Evolutionary conservation across 2,113 vertebrate genomes (phyloP).

Genomic region (Chaetodon auriga): DNA sequence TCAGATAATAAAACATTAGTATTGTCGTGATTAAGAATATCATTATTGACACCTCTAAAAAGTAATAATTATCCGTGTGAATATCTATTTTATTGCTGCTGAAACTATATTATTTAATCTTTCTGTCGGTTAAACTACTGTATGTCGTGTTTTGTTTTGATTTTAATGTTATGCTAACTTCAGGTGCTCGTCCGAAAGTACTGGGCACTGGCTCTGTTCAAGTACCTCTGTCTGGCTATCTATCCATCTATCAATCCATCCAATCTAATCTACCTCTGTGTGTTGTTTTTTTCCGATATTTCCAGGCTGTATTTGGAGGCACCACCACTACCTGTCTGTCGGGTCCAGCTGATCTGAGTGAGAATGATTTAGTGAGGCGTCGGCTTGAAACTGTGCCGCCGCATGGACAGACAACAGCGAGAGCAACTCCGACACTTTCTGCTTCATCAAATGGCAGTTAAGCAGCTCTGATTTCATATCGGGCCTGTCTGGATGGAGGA

Average conservation of each 20-base stretch:
- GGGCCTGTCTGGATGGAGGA: conserved; percentile 47
- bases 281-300: neutral
- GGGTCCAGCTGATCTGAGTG: conserved; percentile 60
- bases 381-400: neutral
- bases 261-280: too few relatives aligned
- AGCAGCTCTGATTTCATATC: neutral
- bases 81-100: neutral
- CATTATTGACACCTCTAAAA: neutral
- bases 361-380: conserved; percentile 43
- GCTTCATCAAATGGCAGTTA: neutral
- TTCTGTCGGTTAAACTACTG: neutral
- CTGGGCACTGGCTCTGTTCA: too few relatives aligned
- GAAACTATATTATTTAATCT: neutral
- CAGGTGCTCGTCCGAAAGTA: neutral
- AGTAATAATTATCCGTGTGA: too few relatives aligned
- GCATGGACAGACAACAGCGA: neutral
- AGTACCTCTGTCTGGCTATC: too few relatives aligned
- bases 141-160: neutral
- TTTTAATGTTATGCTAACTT: neutral
- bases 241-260: too few relatives aligned
- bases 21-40: neutral
- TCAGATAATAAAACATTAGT: neutral
- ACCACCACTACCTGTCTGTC: conserved; percentile 34
- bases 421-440: neutral
- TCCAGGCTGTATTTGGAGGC: conserved; percentile 1